Base-by-base conservation (phyloP, 2,113 vertebrate genomes). In the Psilopogon haemacephalus region DNA sequence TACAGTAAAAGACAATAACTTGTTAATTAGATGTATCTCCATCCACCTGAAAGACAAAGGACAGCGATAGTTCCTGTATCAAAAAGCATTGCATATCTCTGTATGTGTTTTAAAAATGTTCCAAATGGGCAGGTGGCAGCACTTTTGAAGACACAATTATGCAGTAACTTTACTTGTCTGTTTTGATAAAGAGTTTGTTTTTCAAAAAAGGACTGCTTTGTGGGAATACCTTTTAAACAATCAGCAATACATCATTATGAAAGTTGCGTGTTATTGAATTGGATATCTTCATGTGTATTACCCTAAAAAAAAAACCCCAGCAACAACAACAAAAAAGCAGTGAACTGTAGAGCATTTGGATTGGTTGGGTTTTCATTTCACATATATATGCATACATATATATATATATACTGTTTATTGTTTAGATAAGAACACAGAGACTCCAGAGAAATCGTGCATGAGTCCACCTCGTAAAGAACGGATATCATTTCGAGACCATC, bases 401-500 rank as follows among this genome's bases (percentile, higher is more conserved):
- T 48, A 42, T 42, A 15, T 42, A 24, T 50, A 11, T 50, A 6
- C 24, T 97, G 78, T 83, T 91, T 89, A 72, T 95, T 95, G 59
- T 96, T 80, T 98, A 98, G 97, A 96, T 91, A 97, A 97, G 87
- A 97, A 97, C 77, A 70, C 95, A 44, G 44, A 97, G 54, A 76
- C 95, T 93, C 98, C 98, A n/a, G 81, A 89, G 85, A 97, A 91
- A 89, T 95, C 95, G 83, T 55, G 67, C 35, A 95, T 97, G 40
- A 94, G 96, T 87, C 97, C 97, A 38, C 87, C 91, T 55, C 97
- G 64, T 90, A 98, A 97, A 79, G 98, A 99, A 68, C 97, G 98
- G 55, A 98, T 99, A 86, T 99, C 99, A 21, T 98, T 98, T 97
- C 97, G 98, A 81, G 98, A 99, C 95, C 96, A 98, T 93, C 98